phyloP scores from a whole-genome alignment of 2,797 vertebrate species.

The Sciurus carolinensis region DNA sequence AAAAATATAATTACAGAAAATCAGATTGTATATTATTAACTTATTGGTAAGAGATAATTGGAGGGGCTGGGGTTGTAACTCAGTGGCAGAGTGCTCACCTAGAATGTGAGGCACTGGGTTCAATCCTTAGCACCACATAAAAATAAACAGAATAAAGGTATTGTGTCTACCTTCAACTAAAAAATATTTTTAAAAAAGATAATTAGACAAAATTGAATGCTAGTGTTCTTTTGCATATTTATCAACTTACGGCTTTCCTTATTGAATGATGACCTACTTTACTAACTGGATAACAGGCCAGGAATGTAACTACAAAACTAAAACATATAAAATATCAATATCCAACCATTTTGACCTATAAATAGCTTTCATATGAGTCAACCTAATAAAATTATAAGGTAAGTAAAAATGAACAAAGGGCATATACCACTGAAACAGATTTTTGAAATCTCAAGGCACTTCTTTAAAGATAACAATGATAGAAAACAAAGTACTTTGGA shows the following conservation, averaged over 20 bases:
- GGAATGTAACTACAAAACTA: conserved; percentile 9
- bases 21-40: neutral
- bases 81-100: too few species aligned
- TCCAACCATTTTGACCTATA: neutral
- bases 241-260: conserved; percentile 26
- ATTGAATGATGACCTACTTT: conserved; percentile 35
- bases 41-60: conserved; percentile 58
- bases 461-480: neutral
- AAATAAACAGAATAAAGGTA: too few species aligned
- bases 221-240: conserved; percentile 56
- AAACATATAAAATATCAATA: neutral
- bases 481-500: conserved; percentile 39
- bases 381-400: conserved; percentile 47
- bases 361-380: conserved; percentile 2
- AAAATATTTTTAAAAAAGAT: too few species aligned
- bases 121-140: neutral
- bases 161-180: too few species aligned
- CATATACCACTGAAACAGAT: conserved; percentile 24
- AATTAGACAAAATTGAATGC: neutral
- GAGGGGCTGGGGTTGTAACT: neutral
- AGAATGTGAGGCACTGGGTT: too few species aligned
- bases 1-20: conserved; percentile 46
- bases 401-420: conserved; percentile 61
- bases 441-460: conserved; percentile 7
- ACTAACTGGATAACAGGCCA: conserved; percentile 4